Evolutionary conservation across 2,888 invertebrate species (phyloP).

Genomic region (Barypeithes pellucidus): DNA sequence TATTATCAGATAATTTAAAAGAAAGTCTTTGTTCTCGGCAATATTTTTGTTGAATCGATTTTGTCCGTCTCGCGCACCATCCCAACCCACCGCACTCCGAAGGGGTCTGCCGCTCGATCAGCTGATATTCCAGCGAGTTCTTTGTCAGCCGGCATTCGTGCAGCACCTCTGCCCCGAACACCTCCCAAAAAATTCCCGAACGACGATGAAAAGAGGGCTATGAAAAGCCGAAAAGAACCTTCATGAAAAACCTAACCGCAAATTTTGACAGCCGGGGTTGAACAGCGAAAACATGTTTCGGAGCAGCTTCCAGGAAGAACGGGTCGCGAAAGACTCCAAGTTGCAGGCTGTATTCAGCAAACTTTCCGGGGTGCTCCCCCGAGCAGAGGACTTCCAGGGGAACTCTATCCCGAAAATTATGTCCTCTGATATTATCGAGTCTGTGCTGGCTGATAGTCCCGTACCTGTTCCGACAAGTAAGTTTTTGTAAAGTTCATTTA

Average conservation of each 20-base stretch:
- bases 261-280: slow-evolving; percentile 45
- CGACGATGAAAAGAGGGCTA: slow-evolving; percentile 52
- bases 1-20: too few relatives aligned
- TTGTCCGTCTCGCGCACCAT: slow-evolving; percentile 20
- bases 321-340: slow-evolving; percentile 60
- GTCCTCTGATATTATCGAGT: slow-evolving; percentile 67
- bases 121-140: slow-evolving; percentile 64
- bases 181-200: slow-evolving; percentile 35
- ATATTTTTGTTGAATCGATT: background rate
- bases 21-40: background rate
- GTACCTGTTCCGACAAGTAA: slow-evolving; percentile 66
- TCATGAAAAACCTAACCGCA: slow-evolving; percentile 38
- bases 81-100: slow-evolving; percentile 43
- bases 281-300: slow-evolving; percentile 49
- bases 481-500: slow-evolving; percentile 52
- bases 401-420: slow-evolving; percentile 64
- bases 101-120: slow-evolving; percentile 63
- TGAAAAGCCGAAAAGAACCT: slow-evolving; percentile 49
- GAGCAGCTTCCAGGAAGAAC: slow-evolving; percentile 62
- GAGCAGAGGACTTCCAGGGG: slow-evolving; percentile 63
- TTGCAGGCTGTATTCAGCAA: slow-evolving; percentile 67
- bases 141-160: slow-evolving; percentile 62
- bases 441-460: slow-evolving; percentile 65
- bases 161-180: slow-evolving; percentile 40
- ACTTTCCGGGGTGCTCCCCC: slow-evolving; percentile 64